These are phyloP conservation scores for Deroptyus accipitrinus DNA, from an alignment of 2,113 vertebrate genomes.

Conservation along the genomic window DNA sequence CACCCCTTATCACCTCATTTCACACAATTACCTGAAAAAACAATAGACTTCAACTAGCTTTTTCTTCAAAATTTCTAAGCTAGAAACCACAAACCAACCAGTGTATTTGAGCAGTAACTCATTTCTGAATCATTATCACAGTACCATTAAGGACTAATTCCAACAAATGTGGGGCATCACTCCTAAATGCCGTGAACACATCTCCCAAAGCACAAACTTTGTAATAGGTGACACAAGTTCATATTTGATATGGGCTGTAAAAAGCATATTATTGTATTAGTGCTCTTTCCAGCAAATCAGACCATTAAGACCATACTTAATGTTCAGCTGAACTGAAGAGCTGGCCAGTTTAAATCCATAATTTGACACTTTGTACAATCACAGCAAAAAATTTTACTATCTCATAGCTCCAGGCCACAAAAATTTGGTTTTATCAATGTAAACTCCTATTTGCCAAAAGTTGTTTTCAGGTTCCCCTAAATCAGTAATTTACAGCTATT, in stretches of 20 bases:
- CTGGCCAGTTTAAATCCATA: constrained; percentile 53
- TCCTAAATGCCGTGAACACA: constrained; percentile 50
- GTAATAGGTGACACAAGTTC: constrained; percentile 52
- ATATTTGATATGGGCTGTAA: constrained; percentile 58
- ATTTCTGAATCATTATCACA: constrained; percentile 42
- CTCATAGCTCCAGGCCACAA: constrained; percentile 24
- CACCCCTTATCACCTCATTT: neutral
- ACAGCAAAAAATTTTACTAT: constrained; percentile 47
- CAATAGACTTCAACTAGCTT: neutral
- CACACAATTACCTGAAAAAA: neutral
- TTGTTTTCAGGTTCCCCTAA: neutral
- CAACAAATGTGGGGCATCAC: constrained; percentile 39
- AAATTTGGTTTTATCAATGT: constrained; percentile 26
- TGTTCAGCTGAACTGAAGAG: constrained; percentile 62
- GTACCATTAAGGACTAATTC: constrained; percentile 58
- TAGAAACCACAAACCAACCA: constrained; percentile 56
- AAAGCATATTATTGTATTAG: constrained; percentile 65
- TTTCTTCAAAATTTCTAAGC: constrained; percentile 7
- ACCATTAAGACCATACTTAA: constrained; percentile 69
- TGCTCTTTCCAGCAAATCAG: constrained; percentile 64
- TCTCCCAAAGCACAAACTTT: constrained; percentile 67
- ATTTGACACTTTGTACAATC: constrained; percentile 39
- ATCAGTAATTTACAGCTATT: neutral
- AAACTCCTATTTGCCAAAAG: constrained; percentile 24
- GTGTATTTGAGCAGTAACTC: constrained; percentile 48